Conservation (phyloP, 2,113 vertebrate species). For the Strigops habroptila region DNA sequence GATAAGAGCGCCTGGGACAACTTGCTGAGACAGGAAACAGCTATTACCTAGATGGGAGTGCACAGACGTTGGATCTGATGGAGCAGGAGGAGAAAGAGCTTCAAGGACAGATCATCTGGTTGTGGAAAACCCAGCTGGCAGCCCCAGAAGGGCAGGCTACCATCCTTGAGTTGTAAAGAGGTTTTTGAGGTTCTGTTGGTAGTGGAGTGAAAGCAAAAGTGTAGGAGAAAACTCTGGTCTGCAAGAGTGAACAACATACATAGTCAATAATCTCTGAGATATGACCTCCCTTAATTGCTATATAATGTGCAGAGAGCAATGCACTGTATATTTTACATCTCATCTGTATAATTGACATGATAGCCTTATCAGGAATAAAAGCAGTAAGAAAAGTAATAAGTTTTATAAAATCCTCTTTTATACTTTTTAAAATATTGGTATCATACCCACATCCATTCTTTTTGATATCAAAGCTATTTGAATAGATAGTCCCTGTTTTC, state of each 20-base stretch:
- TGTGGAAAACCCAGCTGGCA: background rate
- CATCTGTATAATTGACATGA: background rate
- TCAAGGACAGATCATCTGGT: background rate
- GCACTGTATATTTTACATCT: background rate
- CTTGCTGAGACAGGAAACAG: accelerated
- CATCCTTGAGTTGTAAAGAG: background rate
- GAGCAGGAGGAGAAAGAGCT: background rate
- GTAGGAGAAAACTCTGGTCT: background rate
- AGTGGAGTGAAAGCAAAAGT: background rate
- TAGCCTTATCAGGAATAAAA: background rate
- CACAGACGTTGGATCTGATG: background rate
- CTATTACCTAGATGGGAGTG: background rate
- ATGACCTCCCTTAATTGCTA: background rate
- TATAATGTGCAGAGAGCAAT: background rate
- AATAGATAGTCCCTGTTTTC: background rate
- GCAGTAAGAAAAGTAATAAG: background rate
- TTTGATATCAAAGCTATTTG: background rate
- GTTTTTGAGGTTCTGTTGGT: background rate
- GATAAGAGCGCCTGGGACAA: accelerated
- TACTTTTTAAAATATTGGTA: background rate
- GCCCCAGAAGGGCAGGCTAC: background rate
- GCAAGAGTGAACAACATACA: background rate
- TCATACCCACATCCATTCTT: background rate
- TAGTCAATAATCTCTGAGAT: background rate
- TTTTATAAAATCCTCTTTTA: background rate